phyloP scores from a whole-genome alignment of 2,888 invertebrate species.

The Lymantria monacha region DNA sequence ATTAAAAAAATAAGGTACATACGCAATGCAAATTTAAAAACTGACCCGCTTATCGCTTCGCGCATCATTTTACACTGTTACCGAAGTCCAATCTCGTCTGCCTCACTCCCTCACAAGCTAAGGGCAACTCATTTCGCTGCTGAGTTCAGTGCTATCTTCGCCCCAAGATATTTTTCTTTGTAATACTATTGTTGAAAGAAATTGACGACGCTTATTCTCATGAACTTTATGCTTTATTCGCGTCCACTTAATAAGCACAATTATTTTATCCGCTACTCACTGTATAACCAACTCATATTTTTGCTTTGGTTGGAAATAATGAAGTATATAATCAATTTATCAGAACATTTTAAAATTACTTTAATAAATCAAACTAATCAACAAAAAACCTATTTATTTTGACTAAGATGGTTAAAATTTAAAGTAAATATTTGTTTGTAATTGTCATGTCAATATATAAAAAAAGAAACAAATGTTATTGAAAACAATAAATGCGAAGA shows the following conservation, averaged over 20 bases:
- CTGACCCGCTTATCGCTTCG: conserved; percentile 5
- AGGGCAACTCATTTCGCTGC: conserved; percentile 79
- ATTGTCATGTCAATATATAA: conserved; percentile 35
- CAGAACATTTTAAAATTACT: background rate
- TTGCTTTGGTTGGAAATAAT: background rate
- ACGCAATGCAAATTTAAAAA: background rate
- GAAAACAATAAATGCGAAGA: conserved; percentile 31
- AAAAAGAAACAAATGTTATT: conserved; percentile 31
- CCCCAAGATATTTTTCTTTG: conserved; percentile 76
- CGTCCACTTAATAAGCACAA: conserved; percentile 7
- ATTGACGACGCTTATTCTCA: conserved; percentile 49
- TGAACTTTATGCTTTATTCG: conserved; percentile 29
- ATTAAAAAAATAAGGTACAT: too few relatives aligned
- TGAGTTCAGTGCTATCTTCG: conserved; percentile 70
- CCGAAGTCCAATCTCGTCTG: conserved; percentile 58
- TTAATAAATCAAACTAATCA: background rate
- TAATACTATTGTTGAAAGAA: conserved; percentile 72
- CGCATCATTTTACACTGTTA: conserved; percentile 26
- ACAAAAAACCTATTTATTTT: conserved; percentile 14
- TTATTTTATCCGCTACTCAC: conserved; percentile 4
- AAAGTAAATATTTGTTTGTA: conserved; percentile 23
- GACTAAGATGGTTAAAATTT: conserved; percentile 12
- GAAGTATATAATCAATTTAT: background rate
- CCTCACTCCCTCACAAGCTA: conserved; percentile 76
- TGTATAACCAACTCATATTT: background rate